Conservation (phyloP, 2,888 invertebrate species). For the Aspidiotus rigidus region DNA sequence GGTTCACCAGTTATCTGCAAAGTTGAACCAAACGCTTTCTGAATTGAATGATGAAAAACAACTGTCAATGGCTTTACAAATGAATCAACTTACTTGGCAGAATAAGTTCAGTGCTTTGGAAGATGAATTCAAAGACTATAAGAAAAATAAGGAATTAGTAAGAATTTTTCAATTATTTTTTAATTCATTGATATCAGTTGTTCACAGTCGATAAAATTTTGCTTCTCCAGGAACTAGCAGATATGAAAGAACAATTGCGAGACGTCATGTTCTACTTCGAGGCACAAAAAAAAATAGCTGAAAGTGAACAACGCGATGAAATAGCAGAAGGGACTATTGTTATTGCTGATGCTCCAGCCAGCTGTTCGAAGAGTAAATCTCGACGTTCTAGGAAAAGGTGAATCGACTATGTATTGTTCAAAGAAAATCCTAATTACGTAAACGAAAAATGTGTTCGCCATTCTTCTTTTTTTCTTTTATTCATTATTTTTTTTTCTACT, state of each 20-base stretch:
- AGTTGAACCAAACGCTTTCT: constrained; percentile 55
- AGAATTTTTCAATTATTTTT: constrained; percentile 11
- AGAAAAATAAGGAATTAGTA: constrained; percentile 42
- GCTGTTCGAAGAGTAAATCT: constrained; percentile 6
- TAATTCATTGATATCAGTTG: neutral
- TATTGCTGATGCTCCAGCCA: constrained; percentile 42
- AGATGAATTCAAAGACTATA: constrained; percentile 44
- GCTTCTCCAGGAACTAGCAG: constrained; percentile 55
- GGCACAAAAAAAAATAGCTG: constrained; percentile 60
- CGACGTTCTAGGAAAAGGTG: constrained; percentile 15
- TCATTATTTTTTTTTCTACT: too few relatives aligned
- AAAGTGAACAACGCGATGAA: constrained; percentile 50
- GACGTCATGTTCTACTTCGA: constrained; percentile 97
- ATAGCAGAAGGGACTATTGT: constrained; percentile 55
- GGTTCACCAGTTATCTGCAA: constrained; percentile 52
- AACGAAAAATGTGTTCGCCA: too few relatives aligned
- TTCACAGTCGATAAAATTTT: neutral
- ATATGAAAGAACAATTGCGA: constrained; percentile 82
- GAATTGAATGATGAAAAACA: constrained; percentile 78
- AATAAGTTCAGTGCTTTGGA: constrained; percentile 52
- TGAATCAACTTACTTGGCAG: constrained; percentile 67
- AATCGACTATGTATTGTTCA: neutral
- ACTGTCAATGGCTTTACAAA: constrained; percentile 64
- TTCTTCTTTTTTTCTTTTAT: too few relatives aligned
- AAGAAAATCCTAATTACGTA: too few relatives aligned